Percentiles rank a stretch among this genome's conserved stretches.
phyloP scores from a whole-genome alignment of 2,113 vertebrate genomes.

The Alectura lathami region DNA sequence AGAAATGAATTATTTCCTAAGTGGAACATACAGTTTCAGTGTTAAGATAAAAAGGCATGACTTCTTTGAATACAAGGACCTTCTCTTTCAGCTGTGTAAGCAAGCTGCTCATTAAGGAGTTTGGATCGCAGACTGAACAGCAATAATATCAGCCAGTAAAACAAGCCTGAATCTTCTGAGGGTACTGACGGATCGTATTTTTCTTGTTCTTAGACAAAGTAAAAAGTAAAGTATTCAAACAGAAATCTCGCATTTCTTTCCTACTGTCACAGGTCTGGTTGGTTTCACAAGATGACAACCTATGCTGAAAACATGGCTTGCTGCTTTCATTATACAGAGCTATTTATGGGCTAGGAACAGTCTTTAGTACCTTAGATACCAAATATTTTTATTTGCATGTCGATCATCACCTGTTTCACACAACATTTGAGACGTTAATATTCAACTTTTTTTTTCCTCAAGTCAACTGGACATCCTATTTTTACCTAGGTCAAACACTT shows the following conservation, averaged over 20 bases:
- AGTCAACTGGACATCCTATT: not conserved
- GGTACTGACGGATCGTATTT: not conserved
- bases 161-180: fast-evolving
- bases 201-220: not conserved
- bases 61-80: not conserved
- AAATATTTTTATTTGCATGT: not conserved
- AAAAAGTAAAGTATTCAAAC: not conserved
- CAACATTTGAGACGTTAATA: not conserved
- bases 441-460: not conserved
- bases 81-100: not conserved
- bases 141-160: not conserved
- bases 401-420: not conserved
- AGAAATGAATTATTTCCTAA: not conserved
- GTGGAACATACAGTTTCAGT: not conserved
- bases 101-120: not conserved
- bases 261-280: not conserved
- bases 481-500: not conserved
- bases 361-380: not conserved
- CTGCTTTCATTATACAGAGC: not conserved
- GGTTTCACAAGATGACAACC: not conserved
- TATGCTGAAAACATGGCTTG: not conserved
- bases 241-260: not conserved
- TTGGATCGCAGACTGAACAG: not conserved
- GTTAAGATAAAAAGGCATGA: not conserved
- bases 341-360: not conserved